Base-by-base conservation (phyloP, 2,113 vertebrate species). In the Chaetops frenatus region DNA sequence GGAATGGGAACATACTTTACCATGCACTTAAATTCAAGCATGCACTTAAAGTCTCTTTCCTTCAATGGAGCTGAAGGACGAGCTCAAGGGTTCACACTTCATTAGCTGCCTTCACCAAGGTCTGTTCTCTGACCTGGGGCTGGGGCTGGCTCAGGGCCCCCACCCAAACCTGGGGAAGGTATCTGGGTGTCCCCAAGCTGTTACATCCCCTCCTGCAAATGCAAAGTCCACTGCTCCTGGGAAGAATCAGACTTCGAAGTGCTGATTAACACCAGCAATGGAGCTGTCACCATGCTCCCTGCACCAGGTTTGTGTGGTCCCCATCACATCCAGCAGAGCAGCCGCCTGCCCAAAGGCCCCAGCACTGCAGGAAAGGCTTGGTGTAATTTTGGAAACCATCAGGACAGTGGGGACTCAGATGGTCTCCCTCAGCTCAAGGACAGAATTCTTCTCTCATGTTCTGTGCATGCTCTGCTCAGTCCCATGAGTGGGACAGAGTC, bases 401-500 rank as follows among this genome's bases (percentile, higher is more conserved):
- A 58, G 57, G 38, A 40, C 60, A 62, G 9, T 8, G 31, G 57
- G 51, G 66, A 31, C 66, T 48, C 8, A 0, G 57, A 74, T 20
- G 38, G 28, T 77, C 36, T 86, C 67, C 31, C 54, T 73, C 74
- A 57, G 58, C 58, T 85, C 57, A 38, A 10, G 15, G 80, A 53
- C 60, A 73, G 78, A 28, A 27, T 15, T n/a, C 36, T 64, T 31
- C 53, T 54, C 44, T 29, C 15, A 1, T 3, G 15, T 36, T 60
- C 77, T 42, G 15, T 25, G 47, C 23, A 3, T 0, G 0, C 35
- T 90, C 27, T 51, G 33, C 71, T 80, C 0, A 0, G 16, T n/a
- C 42, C 38, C 6, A 1, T 51, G 24, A n/a, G 14, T 3, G 4
- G 50, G 47, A 38, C 19, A 16, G 61, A n/a, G n/a, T n/a, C n/a